Evolutionary conservation across 2,113 vertebrate species (phyloP).

Genomic region (Tachysurus vachellii): DNA sequence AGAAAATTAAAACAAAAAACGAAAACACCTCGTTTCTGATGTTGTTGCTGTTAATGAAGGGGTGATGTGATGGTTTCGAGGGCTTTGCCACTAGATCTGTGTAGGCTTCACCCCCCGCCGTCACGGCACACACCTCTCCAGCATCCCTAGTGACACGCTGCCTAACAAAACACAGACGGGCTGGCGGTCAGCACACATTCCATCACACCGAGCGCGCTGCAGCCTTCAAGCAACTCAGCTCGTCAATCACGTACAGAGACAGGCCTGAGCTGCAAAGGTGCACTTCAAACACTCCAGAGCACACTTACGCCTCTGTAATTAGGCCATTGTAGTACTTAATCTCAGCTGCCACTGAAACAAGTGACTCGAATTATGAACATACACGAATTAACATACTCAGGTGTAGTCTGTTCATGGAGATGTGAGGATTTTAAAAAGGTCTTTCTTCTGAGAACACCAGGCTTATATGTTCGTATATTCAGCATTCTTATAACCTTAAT

Average conservation of each 20-base stretch:
- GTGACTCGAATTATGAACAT: slow-evolving; percentile 54
- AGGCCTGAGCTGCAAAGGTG: slow-evolving; percentile 19
- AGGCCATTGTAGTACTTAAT: slow-evolving; percentile 57
- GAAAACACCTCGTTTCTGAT: slow-evolving; percentile 73
- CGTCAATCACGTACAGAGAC: slow-evolving; percentile 62
- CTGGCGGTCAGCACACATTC: slow-evolving; percentile 58
- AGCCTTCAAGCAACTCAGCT: slow-evolving; percentile 61
- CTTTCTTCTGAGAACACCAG: background rate
- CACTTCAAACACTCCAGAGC: slow-evolving; percentile 53
- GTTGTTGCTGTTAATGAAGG: slow-evolving; percentile 72
- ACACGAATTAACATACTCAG: slow-evolving; percentile 58
- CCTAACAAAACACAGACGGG: slow-evolving; percentile 71
- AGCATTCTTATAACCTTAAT: background rate
- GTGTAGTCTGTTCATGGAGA: background rate
- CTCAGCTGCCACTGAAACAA: slow-evolving; percentile 47
- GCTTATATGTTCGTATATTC: background rate
- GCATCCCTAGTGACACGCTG: slow-evolving; percentile 56
- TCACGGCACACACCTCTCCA: slow-evolving; percentile 58
- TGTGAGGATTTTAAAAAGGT: background rate
- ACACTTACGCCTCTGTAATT: slow-evolving; percentile 61
- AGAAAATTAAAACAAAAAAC: slow-evolving; percentile 71
- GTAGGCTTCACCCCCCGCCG: slow-evolving; percentile 43
- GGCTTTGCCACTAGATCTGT: slow-evolving; percentile 38
- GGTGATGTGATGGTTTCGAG: slow-evolving; percentile 60
- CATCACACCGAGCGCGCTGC: slow-evolving; percentile 42